Base-by-base conservation (phyloP, 2,113 vertebrate genomes). In the Otis tarda region DNA sequence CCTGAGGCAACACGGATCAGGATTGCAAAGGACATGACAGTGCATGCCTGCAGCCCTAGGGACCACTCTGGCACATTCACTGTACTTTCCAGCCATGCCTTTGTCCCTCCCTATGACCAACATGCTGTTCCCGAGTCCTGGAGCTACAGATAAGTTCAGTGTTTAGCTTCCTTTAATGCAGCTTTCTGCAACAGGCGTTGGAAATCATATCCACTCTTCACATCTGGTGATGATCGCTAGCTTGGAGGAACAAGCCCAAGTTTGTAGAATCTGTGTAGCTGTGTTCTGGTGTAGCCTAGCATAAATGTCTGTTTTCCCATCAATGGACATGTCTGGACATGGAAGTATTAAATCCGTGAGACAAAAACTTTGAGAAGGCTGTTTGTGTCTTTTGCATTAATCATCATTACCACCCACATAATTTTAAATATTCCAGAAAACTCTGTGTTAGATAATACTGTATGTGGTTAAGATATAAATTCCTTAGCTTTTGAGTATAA, bases 321-420 rank as follows among this genome's bases (percentile, higher is more conserved):
- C 69, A 91, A 6, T 55, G 84, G 89, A 76, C 97, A 70, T 88
- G 97, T 97, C 96, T 92, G 96, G 92, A 96, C 97, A 60, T 33
- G 96, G 28, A 91, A 93, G 63, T 55, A 84, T 61, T 87, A 95
- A 97, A 96, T 93, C 89, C 87, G 39, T 69, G 20, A 91, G 64
- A 81, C 77, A 95, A 97, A 95, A 93, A 94, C 70, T 31, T n/a
- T 83, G 69, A 92, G 81, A 96, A 93, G 70, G 65, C 21, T 94
- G 79, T 86, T 96, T 96, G 68, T 82, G 30, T 94, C 55, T 88
- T 90, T 80, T 70, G 50, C 30, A 69, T 89, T 94, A 94, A 83
- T 94, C 86, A 82, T 80, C 89, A 39, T 90, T 94, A 56, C 81
- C 85, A 93, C 93, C 87, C 90, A 95, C 77, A 41, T 30, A 52